Evolutionary conservation across 2,888 invertebrate species (phyloP).

Genomic region (Latheticus oryzae): DNA sequence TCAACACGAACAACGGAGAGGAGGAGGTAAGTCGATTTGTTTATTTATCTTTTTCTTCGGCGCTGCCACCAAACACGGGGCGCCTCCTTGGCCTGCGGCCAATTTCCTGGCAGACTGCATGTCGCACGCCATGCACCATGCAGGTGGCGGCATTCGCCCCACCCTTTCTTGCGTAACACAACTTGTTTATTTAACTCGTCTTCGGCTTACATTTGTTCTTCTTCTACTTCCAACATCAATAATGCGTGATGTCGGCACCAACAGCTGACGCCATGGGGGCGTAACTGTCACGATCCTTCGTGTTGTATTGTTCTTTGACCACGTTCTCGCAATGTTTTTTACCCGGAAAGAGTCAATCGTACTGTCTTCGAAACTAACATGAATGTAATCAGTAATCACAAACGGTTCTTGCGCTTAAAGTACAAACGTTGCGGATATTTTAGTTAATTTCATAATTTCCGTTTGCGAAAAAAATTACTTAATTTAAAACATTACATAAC

Average conservation of each 20-base stretch:
- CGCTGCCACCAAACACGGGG: conserved; percentile 19
- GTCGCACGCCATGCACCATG: conserved; percentile 47
- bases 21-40: conserved; percentile 87
- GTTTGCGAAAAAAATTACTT: too few relatives aligned
- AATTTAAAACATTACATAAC: too few relatives aligned
- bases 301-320: conserved; percentile 33
- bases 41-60: conserved; percentile 4
- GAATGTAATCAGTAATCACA: too few relatives aligned
- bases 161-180: conserved; percentile 39
- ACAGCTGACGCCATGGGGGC: conserved; percentile 36
- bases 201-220: conserved; percentile 8
- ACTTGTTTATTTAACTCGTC: too few relatives aligned
- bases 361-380: too few relatives aligned
- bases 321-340: conserved; percentile 9
- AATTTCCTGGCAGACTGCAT: conserved; percentile 41
- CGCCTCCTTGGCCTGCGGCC: conserved; percentile 27
- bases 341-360: conserved; percentile 1
- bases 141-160: conserved; percentile 46
- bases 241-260: conserved; percentile 23
- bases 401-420: too few relatives aligned
- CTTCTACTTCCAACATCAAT: conserved; percentile 20
- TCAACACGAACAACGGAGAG: conserved; percentile 94
- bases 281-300: conserved; percentile 35
- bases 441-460: too few relatives aligned
- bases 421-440: too few relatives aligned